Conservation (phyloP, 2,113 vertebrate genomes). For the Cololabis saira region DNA sequence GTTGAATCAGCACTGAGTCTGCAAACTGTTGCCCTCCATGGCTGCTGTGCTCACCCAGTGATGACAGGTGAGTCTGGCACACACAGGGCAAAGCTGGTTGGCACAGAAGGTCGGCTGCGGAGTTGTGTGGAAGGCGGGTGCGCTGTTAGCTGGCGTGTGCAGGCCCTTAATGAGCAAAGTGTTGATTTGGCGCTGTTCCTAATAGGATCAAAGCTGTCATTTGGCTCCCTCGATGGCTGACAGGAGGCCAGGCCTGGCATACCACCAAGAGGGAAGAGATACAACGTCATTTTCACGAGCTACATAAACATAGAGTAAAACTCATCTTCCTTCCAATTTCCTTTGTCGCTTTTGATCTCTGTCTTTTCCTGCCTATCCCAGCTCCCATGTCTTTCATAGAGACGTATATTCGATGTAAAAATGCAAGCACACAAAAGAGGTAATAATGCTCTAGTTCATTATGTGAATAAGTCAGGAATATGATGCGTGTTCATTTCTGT, state of each 20-base stretch:
- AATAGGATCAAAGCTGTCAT: constrained; percentile 86
- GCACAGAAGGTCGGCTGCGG: constrained; percentile 53
- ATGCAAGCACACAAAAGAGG: constrained; percentile 35
- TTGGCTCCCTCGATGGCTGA: constrained; percentile 81
- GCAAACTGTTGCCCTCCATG: constrained; percentile 2
- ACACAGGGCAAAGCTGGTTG: constrained; percentile 55
- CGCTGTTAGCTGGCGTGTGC: constrained; percentile 74
- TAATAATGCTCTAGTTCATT: constrained; percentile 50
- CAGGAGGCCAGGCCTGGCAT: constrained; percentile 80
- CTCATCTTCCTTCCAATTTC: constrained; percentile 21
- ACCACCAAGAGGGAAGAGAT: constrained; percentile 75
- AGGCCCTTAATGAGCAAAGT: constrained; percentile 83
- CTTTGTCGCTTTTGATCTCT: constrained; percentile 30
- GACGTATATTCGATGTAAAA: not conserved
- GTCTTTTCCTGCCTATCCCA: constrained; percentile 7
- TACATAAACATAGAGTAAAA: constrained; percentile 49
- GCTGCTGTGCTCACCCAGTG: constrained; percentile 29
- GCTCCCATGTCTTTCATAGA: constrained; percentile 9
- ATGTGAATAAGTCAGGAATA: constrained; percentile 35
- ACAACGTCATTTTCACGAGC: constrained; percentile 62
- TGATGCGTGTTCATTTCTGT: constrained; percentile 48
- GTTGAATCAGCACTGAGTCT: constrained; percentile 39
- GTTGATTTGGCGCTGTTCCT: constrained; percentile 84
- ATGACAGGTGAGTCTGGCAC: constrained; percentile 65
- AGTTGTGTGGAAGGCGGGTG: constrained; percentile 58